These are phyloP conservation scores for Drosophila greeni DNA, from an alignment of 2,888 invertebrate genomes.

Conservation along the genomic window DNA sequence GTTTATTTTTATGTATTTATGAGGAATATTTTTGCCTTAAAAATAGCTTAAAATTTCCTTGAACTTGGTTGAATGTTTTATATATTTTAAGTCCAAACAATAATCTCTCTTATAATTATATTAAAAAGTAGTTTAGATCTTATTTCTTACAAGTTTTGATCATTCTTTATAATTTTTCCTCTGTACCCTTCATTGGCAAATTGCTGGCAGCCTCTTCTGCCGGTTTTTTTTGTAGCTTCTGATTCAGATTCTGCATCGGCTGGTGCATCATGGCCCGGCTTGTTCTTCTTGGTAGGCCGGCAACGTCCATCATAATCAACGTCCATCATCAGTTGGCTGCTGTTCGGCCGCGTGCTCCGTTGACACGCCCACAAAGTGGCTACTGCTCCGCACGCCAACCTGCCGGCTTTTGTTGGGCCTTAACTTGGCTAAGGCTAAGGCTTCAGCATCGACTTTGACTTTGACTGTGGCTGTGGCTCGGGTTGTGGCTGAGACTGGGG, in stretches of 20 bases:
- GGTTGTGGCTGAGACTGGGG: neutral
- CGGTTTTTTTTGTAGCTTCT: constrained; percentile 26
- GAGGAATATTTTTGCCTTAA: no score
- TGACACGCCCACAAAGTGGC: constrained; percentile 70
- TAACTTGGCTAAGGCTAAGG: constrained; percentile 17
- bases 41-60: neutral
- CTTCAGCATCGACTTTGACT: constrained; percentile 10
- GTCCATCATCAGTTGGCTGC: constrained; percentile 58
- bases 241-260: constrained; percentile 13
- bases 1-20: no score
- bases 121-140: neutral
- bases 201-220: constrained; percentile 38
- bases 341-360: constrained; percentile 57
- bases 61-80: neutral
- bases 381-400: constrained; percentile 65
- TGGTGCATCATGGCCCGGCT: constrained; percentile 9
- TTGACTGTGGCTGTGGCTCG: constrained; percentile 32
- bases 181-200: constrained; percentile 29
- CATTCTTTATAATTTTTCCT: constrained; percentile 10
- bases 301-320: constrained; percentile 70
- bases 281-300: constrained; percentile 49
- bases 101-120: neutral
- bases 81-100: neutral
- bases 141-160: no score
- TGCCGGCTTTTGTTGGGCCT: constrained; percentile 8